phyloP scores from a whole-genome alignment of 2,797 vertebrate genomes.

The Acipenser transmontanus region DNA sequence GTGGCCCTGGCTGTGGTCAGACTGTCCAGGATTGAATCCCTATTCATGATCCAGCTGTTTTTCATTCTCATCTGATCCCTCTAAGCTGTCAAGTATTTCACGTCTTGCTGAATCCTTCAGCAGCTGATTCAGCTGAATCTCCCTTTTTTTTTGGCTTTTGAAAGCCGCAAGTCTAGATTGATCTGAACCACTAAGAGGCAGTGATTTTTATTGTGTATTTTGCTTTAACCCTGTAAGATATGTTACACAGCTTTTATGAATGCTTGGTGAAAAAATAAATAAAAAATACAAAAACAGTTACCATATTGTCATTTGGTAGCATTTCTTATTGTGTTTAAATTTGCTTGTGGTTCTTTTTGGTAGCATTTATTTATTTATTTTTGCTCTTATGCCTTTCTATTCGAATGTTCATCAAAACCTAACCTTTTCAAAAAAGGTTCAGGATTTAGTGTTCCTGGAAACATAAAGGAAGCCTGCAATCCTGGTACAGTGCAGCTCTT shows the following conservation, averaged over 20 bases:
- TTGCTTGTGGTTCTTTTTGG: too few species aligned
- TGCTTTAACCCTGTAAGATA: neutral
- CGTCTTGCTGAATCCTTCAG: neutral
- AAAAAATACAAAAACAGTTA: neutral
- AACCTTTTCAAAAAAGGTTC: too few species aligned
- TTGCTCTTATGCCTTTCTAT: too few species aligned
- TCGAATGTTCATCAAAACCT: too few species aligned
- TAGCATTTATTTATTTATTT: too few species aligned
- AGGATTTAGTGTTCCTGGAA: too few species aligned
- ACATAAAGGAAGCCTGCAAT: too few species aligned
- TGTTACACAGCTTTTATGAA: neutral
- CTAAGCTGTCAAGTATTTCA: neutral
- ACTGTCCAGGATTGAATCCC: neutral
- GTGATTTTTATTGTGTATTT: neutral
- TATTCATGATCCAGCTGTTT: neutral
- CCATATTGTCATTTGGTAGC: neutral
- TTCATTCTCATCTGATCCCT: neutral
- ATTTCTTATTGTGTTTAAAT: too few species aligned
- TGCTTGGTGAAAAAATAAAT: neutral
- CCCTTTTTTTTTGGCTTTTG: neutral
- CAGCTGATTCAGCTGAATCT: conserved; percentile 16
- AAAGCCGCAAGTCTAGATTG: neutral
- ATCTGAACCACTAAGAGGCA: neutral
- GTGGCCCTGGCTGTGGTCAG: too few species aligned
- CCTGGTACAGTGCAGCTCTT: too few species aligned